Percentiles rank a stretch among this genome's conserved stretches.
These are phyloP conservation scores for Cisticola juncidis DNA, from an alignment of 2,113 vertebrate species.

Conservation along the genomic window DNA sequence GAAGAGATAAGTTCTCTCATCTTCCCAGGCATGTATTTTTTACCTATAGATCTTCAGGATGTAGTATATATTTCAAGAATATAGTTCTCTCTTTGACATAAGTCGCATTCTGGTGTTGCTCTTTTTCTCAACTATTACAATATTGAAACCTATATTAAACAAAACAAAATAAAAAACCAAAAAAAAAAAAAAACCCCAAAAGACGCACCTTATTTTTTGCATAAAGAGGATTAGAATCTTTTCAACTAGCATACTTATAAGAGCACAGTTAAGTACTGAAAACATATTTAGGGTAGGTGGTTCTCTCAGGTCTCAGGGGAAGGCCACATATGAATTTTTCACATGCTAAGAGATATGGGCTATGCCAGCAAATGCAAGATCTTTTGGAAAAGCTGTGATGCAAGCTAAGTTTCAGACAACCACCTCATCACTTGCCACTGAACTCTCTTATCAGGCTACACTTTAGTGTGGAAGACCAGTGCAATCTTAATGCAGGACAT, in stretches of 20 bases:
- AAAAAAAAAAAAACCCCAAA: background rate
- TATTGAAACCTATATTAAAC: background rate
- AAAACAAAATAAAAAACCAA: too few relatives aligned
- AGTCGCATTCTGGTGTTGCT: background rate
- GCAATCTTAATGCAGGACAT: background rate
- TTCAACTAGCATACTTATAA: background rate
- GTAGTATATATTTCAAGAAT: background rate
- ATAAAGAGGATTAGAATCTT: background rate
- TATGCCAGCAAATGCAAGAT: background rate
- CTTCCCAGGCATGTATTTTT: background rate
- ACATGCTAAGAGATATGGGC: background rate
- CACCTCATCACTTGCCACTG: background rate
- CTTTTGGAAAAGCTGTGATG: background rate
- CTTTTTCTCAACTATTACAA: background rate
- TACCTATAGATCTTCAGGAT: background rate
- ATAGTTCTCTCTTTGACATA: background rate
- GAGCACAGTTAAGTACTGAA: background rate
- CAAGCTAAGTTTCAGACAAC: background rate
- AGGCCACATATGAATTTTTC: background rate
- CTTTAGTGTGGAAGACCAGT: background rate
- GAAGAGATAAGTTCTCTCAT: background rate
- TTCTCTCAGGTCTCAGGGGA: background rate
- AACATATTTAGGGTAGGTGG: background rate
- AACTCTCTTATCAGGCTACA: background rate
- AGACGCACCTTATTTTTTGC: background rate